These are phyloP conservation scores for Cairina moschata DNA, from an alignment of 2,113 vertebrate genomes.

Conservation along the genomic window DNA sequence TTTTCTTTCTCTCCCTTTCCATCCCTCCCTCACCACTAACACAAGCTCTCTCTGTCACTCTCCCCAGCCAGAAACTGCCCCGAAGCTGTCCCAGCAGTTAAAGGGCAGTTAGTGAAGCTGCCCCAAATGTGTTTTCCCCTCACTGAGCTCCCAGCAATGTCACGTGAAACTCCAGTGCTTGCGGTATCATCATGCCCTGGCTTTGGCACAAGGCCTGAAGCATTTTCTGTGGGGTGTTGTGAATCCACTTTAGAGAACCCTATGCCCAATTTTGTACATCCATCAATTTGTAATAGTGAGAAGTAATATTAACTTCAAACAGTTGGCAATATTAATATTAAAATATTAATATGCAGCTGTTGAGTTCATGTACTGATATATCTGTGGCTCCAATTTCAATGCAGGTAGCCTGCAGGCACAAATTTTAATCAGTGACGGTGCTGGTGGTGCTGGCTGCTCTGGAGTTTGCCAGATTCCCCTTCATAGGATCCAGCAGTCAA, in stretches of 20 bases:
- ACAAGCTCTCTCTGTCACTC: accelerated
- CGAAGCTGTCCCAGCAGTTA: neutral
- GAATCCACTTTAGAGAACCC: neutral
- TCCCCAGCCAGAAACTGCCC: neutral
- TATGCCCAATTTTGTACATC: accelerated
- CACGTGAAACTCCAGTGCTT: neutral
- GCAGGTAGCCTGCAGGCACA: neutral
- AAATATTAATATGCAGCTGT: neutral
- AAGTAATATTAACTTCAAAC: neutral
- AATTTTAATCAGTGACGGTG: neutral
- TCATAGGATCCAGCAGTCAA: neutral
- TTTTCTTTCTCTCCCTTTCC: neutral
- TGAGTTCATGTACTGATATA: neutral
- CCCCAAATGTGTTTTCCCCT: neutral
- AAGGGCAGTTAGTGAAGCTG: neutral
- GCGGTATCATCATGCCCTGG: accelerated
- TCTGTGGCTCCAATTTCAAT: neutral
- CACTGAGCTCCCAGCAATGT: neutral
- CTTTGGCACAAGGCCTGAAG: neutral
- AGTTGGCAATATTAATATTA: neutral
- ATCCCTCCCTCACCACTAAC: neutral
- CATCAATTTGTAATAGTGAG: neutral
- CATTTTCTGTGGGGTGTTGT: neutral
- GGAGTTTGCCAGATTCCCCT: neutral
- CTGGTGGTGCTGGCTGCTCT: neutral